These are phyloP conservation scores for Irena cyanogastra DNA, from an alignment of 2,113 vertebrate species.

Conservation along the genomic window DNA sequence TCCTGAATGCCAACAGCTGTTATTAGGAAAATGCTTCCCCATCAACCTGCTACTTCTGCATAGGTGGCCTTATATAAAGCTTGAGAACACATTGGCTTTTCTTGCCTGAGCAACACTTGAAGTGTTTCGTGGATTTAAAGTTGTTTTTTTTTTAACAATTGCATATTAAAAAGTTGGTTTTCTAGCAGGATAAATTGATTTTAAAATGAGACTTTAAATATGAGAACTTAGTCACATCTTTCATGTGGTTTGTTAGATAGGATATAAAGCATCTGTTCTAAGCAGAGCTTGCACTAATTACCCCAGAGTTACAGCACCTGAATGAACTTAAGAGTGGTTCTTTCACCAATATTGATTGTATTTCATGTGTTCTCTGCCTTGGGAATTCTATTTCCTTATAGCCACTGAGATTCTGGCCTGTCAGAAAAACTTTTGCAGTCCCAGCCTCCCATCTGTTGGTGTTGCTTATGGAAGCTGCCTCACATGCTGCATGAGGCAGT, in stretches of 20 bases:
- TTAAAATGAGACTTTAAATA: not conserved
- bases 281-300: not conserved
- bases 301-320: not conserved
- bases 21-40: not conserved
- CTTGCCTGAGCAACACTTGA: not conserved
- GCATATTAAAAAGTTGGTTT: not conserved
- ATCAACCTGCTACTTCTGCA: not conserved
- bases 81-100: not conserved
- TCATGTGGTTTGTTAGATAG: not conserved
- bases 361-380: not conserved
- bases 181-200: not conserved
- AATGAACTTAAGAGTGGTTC: not conserved
- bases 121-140: not conserved
- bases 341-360: not conserved
- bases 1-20: conserved; percentile 49
- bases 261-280: not conserved
- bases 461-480: not conserved
- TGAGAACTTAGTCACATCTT: not conserved
- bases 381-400: not conserved
- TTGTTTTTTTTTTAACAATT: not conserved
- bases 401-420: not conserved
- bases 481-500: not conserved
- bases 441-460: not conserved
- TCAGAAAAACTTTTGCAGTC: not conserved
- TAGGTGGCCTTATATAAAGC: not conserved